These are phyloP conservation scores for Otis tarda DNA, from an alignment of 2,113 vertebrate species.

Conservation along the genomic window DNA sequence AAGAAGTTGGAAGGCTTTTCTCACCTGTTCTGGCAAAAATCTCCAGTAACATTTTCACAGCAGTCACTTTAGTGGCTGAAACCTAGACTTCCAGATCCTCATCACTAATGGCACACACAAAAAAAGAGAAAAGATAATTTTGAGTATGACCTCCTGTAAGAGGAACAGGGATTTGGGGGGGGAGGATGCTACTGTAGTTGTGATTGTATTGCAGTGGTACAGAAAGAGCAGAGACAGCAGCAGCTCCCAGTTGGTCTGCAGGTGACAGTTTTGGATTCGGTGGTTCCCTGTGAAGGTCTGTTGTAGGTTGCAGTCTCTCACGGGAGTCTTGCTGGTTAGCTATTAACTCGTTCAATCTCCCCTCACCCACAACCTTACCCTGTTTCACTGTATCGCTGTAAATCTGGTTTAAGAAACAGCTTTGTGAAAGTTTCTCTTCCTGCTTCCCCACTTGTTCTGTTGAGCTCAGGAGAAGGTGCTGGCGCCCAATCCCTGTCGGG, in stretches of 20 bases:
- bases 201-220: background rate
- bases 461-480: background rate
- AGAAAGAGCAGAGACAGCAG: background rate
- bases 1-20: background rate
- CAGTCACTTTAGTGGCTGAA: background rate
- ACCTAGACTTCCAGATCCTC: background rate
- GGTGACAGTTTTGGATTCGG: background rate
- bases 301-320: fast-evolving
- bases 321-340: background rate
- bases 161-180: background rate
- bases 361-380: background rate
- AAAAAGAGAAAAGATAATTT: background rate
- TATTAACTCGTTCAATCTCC: background rate
- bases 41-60: background rate
- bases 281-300: background rate
- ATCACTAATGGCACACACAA: background rate
- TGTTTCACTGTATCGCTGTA: background rate
- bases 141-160: background rate
- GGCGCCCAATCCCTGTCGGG: background rate
- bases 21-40: background rate
- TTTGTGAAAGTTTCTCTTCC: conserved; percentile 5
- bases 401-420: conserved; percentile 27
- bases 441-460: background rate
- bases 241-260: background rate
- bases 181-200: background rate